Evolutionary conservation across 2,888 invertebrate species (phyloP), one percentile per base, ranked within the genome.

Genomic region (Amblyjoppa proteus): DNA sequence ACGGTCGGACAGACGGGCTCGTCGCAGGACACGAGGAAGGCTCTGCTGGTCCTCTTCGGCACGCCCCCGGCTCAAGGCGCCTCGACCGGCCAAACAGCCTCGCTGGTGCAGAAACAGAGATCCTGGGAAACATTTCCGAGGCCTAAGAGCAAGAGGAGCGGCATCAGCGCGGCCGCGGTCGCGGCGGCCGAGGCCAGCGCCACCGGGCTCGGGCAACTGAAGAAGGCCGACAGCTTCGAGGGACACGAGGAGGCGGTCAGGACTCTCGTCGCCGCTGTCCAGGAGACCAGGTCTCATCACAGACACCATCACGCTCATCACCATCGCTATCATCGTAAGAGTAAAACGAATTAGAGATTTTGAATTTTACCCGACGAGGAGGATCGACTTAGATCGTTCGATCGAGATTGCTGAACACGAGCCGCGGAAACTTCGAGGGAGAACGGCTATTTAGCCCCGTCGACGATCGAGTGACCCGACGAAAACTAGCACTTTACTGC

Each of bases 191-290:
- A 88, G 58, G 85, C 88, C 7, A 87, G 73, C 58, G 87, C 88
- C 0, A 87, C 88, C 2, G 88, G 88, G 20, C 88, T 93, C 9
- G 93, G 93, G 41, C 95, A 94, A 38, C 90, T 96, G 74, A 95
- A 95, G 85, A 96, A 96, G 90, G 96, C 96, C 0, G 96, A 96
- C 89, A 96, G 96, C 90, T 96, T 96, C 90, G 96, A 96, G 91
- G 96, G 96, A 1, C 96, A 96, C 92, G 96, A 96, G 92, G 96
- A 96, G 90, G 96, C 96, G 1, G 96, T 96, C 1, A 95, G 96
- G 84, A 96, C 96, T 45, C 93, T 96, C 74, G 96, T 96, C 5
- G 96, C 96, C 4, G 96, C 96, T 66, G 96, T 96, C 0, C 96
- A 96, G 89, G 96, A 96, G 91, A 96, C 95, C 0, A 93, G 96